phyloP scores from a whole-genome alignment of 2,113 vertebrate genomes.

The Electrona antarctica region DNA sequence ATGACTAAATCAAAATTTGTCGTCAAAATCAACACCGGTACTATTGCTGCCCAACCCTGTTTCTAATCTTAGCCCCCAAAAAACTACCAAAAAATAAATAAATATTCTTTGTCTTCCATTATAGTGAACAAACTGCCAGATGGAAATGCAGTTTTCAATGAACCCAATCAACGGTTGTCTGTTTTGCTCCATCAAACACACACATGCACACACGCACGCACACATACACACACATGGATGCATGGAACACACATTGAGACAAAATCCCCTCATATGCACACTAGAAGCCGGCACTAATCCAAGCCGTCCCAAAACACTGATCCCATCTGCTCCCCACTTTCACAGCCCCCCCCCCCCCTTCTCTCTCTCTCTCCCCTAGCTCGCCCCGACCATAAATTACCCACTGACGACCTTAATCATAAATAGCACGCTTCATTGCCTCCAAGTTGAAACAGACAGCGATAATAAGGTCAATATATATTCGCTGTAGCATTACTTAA shows the following conservation, averaged over 20 bases:
- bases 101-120: too few relatives aligned
- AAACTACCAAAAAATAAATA: too few relatives aligned
- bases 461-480: conserved; percentile 88
- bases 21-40: too few relatives aligned
- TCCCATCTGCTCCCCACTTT: conserved; percentile 34
- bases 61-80: too few relatives aligned
- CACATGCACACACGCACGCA: background rate
- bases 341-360: background rate
- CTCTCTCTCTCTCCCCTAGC: background rate
- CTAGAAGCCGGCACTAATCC: too few relatives aligned
- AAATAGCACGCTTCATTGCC: conserved; percentile 80
- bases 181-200: background rate
- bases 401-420: conserved; percentile 84
- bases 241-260: background rate
- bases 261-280: background rate
- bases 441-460: conserved; percentile 79
- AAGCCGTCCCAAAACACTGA: background rate
- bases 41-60: too few relatives aligned
- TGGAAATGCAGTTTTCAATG: too few relatives aligned
- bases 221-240: background rate
- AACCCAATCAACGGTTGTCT: too few relatives aligned
- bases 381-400: conserved; percentile 81
- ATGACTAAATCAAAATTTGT: too few relatives aligned
- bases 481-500: conserved; percentile 82
- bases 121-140: too few relatives aligned